Evolutionary conservation across 2,888 invertebrate species (phyloP).

Genomic region (Adineta ricciae): DNA sequence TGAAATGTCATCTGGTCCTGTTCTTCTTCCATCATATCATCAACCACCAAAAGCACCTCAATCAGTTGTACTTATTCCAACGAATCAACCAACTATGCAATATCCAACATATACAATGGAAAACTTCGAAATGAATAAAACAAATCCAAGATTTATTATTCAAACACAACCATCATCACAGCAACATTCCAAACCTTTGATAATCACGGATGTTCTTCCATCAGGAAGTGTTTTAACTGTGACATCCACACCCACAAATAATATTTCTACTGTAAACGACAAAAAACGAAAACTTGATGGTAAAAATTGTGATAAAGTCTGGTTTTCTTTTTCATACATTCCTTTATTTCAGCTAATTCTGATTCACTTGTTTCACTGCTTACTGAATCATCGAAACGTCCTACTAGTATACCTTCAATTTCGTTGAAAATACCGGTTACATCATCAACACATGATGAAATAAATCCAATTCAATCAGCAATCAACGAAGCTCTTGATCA

Average conservation of each 20-base stretch:
- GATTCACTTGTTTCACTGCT: not conserved
- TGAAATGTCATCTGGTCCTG: not conserved
- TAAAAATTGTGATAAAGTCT: not conserved
- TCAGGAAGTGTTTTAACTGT: not conserved
- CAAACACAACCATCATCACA: not conserved
- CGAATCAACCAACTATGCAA: not conserved
- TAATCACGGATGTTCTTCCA: not conserved
- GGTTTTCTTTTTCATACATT: not conserved
- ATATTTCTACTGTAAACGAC: not conserved
- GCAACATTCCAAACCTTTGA: not conserved
- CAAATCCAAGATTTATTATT: not conserved
- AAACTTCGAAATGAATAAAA: not conserved
- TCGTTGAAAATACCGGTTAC: not conserved
- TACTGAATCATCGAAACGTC: not conserved
- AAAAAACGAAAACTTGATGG: constrained; percentile 1
- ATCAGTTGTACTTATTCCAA: not conserved
- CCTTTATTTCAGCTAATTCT: not conserved
- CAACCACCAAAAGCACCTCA: not conserved
- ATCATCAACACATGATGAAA: not conserved
- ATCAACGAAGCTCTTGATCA: not conserved
- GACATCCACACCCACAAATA: not conserved
- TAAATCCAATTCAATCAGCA: not conserved
- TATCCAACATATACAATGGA: not conserved
- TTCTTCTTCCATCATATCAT: not conserved
- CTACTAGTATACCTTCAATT: not conserved